Base-by-base conservation (phyloP, 2,888 invertebrate genomes). In the Listrodromus nycthemerus region DNA sequence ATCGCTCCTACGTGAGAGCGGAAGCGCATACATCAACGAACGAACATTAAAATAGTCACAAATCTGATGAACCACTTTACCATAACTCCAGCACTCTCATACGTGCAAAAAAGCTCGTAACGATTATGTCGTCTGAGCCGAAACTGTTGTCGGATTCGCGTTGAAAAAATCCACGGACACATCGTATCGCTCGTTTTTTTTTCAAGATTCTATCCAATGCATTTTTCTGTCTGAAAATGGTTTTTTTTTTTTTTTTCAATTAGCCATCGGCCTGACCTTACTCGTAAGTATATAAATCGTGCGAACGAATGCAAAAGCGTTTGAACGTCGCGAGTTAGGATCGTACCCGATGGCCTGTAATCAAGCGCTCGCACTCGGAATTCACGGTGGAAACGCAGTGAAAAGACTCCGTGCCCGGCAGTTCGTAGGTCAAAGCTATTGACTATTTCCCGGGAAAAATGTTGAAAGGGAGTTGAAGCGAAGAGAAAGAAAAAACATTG, bases 371-470 rank as follows among this genome's bases (percentile, higher is more conserved):
- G 45, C 69, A 58, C 37, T 10, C 8, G 61, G 50, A 13, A n/a
- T n/a, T 27, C n/a, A 45, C 50, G 19, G 19, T 21, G 24, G 27
- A 24, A 6, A 45, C 48, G 45, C 19, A 50, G 45, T 30, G 8
- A 52, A 63, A 74, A 78, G 74, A 6, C 16, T 65, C 63, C 63
- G 65, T 30, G 69, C 71, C 45, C 37, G 19, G 27, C 58, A 66
- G 50, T 71, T 71, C 41, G 71, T 76, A 63, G 61, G 66, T 67
- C 48, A 76, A 71, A 83, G 76, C 67, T 27, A 30, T 61, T 16
- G 61, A 16, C 5, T 37, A 37, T 66, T 21, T 21, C 13, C 37
- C 8, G 21, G 8, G 16, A 21, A 76, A 77, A 77, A 33, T 7
- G 19, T 27, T 45, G 21, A 1, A 48, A 21, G 24, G 45, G 3